Evolutionary conservation across 2,113 vertebrate species (phyloP), one percentile per base, ranked within the genome.

Genomic region (Phrynosoma blainvillii): DNA sequence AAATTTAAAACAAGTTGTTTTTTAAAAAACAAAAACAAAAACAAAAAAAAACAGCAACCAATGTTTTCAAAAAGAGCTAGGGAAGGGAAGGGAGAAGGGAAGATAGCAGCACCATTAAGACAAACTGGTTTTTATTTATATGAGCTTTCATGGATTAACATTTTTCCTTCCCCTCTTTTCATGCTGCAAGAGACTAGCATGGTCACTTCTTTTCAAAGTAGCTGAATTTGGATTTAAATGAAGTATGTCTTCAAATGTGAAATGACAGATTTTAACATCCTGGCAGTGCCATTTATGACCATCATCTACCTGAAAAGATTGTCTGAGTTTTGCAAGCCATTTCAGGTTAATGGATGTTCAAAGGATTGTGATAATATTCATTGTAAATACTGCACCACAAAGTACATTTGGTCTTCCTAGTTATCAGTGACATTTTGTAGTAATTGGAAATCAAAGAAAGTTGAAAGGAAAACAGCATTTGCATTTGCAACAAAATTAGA

Each of bases 281-380:
- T 77, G 12, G 9, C 6, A 32, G 66, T 71, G 14, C 30, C 54
- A 59, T n/a, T 56, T 86, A n/a, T n/a, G 12, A 77, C 4, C 30
- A 23, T 42, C 7, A 30, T 27, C 10, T 81, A 21, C 56, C 10
- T 66, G 52, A 10, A 52, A 65, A 32, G 9, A 11, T 79, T 62
- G 11, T 14, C 21, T 0, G 14, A 91, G 8, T 66, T 85, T 77
- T 40, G 54, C 20, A 36, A 88, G 12, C 16, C 84, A 88, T 88
- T 70, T 36, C 36, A 73, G 0, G 30, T 82, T 83, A 81, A 20
- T 1, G 0, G 0, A 4, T 0, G 59, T 36, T 40, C 40, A 76
- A 81, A 23, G 23, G 14, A 89, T 32, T 75, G 62, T 90, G 86
- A 81, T 82, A 82, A 90, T 71, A 30, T 79, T 88, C 65, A 88